phyloP scores from a whole-genome alignment of 2,888 invertebrate genomes.

The Helobdella robusta region DNA sequence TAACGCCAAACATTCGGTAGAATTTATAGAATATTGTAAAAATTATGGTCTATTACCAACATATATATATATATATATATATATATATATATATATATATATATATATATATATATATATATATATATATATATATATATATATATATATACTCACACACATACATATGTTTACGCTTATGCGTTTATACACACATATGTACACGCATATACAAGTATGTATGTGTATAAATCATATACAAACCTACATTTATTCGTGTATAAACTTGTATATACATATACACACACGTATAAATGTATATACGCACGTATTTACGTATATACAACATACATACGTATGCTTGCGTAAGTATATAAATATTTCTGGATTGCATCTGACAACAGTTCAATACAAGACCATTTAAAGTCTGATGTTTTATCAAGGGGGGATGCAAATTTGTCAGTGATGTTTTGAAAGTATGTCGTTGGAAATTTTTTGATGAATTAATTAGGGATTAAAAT shows the following conservation, averaged over 20 bases:
- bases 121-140: conserved; percentile 1
- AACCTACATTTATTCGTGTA: neutral
- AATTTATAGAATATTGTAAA: no score
- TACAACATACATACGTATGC: no score
- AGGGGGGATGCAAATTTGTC: no score
- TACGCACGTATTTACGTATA: neutral
- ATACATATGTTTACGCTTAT: neutral
- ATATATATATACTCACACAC: neutral
- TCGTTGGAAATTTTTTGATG: no score
- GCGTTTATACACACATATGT: neutral
- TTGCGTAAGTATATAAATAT: no score
- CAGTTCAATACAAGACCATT: no score
- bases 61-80: conserved; percentile 1
- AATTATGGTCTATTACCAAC: no score
- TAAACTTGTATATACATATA: neutral
- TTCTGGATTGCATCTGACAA: no score
- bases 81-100: conserved; percentile 1
- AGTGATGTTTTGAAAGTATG: no score
- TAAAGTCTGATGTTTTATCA: no score
- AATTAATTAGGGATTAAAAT: no score
- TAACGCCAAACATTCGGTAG: no score
- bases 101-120: conserved; percentile 1
- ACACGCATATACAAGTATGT: neutral
- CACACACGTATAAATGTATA: neutral
- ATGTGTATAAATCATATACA: neutral